phyloP scores from a whole-genome alignment of 2,113 vertebrate genomes.

The Gadus macrocephalus region DNA sequence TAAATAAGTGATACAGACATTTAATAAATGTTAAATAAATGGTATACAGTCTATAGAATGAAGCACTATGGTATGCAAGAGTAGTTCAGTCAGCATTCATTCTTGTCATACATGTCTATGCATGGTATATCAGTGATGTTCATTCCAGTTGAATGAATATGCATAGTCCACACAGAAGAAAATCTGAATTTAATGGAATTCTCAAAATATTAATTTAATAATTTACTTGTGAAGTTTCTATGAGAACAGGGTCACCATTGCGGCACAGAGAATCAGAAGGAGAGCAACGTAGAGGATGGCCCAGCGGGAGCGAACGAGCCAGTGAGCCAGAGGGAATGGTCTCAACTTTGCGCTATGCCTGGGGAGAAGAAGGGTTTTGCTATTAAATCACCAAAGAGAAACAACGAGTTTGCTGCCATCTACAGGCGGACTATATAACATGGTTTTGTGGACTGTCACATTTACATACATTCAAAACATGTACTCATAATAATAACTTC shows the following conservation, averaged over 20 bases:
- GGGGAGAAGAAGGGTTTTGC: constrained; percentile 18
- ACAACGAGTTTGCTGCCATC: too few species aligned
- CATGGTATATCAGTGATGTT: too few species aligned
- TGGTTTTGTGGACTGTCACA: too few species aligned
- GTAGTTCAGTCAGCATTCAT: neutral
- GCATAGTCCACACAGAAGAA: too few species aligned
- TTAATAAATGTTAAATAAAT: too few species aligned
- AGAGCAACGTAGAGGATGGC: constrained; percentile 64
- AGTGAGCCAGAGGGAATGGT: constrained; percentile 51
- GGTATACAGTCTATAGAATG: neutral
- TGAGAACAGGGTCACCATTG: constrained; percentile 53
- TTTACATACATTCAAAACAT: neutral
- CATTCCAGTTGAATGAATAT: too few species aligned
- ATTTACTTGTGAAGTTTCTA: constrained; percentile 34
- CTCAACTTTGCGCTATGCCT: constrained; percentile 53
- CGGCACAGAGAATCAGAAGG: constrained; percentile 60
- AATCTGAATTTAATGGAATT: neutral
- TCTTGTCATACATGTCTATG: neutral
- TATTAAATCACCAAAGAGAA: too few species aligned
- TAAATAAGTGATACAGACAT: neutral
- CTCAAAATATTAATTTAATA: too few species aligned
- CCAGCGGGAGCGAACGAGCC: constrained; percentile 63
- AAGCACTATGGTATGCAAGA: neutral
- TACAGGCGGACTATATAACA: too few species aligned
- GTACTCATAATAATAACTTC: neutral